phyloP scores from a whole-genome alignment of 2,888 invertebrate genomes.

The Orthosia cruda region DNA sequence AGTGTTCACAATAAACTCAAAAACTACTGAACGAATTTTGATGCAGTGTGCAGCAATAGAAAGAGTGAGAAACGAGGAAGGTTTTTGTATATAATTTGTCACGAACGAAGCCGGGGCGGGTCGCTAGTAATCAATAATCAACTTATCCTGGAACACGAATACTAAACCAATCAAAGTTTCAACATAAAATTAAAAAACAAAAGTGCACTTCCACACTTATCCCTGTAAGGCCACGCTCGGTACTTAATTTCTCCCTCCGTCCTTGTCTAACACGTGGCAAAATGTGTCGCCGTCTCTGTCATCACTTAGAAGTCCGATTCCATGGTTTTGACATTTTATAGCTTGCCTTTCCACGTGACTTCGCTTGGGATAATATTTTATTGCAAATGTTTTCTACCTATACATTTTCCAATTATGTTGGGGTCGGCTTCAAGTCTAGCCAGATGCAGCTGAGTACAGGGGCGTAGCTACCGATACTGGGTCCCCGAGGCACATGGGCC shows the following conservation, averaged over 20 bases:
- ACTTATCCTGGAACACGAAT: too few species aligned
- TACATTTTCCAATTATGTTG: not conserved
- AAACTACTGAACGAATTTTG: too few species aligned
- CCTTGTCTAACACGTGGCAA: conserved; percentile 71
- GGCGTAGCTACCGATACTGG: too few species aligned
- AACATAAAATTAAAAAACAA: conserved; percentile 38
- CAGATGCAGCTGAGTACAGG: too few species aligned
- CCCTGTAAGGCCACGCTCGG: conserved; percentile 71
- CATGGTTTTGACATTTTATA: conserved; percentile 72
- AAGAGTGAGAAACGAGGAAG: too few species aligned
- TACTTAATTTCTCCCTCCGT: conserved; percentile 85
- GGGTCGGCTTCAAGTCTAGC: not conserved
- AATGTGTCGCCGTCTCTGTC: conserved; percentile 73
- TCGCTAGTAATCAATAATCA: too few species aligned
- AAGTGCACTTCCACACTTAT: conserved; percentile 72
- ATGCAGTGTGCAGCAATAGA: too few species aligned
- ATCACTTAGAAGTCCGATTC: conserved; percentile 76
- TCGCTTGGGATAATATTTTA: conserved; percentile 41
- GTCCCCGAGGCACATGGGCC: too few species aligned
- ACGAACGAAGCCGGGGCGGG: too few species aligned
- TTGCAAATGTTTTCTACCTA: not conserved
- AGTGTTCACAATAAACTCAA: too few species aligned
- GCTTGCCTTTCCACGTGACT: conserved; percentile 56
- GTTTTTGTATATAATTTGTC: too few species aligned
- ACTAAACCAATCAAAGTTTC: too few species aligned